Evolutionary conservation across 2,113 vertebrate genomes (phyloP), one percentile per base, ranked within the genome.

Genomic region (Crotalus helleri): DNA sequence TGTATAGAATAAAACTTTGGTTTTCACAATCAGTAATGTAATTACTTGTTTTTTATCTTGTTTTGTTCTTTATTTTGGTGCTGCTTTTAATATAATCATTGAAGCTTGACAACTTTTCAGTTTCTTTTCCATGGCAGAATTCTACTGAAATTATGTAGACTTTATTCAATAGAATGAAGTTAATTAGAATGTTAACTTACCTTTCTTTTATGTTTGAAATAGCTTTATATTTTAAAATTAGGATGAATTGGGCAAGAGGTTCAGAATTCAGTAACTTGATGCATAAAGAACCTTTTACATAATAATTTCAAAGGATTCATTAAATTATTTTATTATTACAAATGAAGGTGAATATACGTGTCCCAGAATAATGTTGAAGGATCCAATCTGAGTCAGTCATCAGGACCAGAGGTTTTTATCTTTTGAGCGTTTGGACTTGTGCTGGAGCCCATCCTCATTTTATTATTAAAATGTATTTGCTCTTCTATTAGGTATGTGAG

Each of bases 151-250:
- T 96, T 93, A 93, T 95, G 88, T 90, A 92, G 88, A 91, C 94
- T 96, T 95, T 96, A 94, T 96, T 96, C 96, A 94, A 93, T 94
- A 94, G 95, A 93, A 54, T 93, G 93, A 94, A 95, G 94, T 57
- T 94, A 95, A 95, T 93, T 93, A 94, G 81, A 92, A 90, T 87
- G 64, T 21, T 85, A 74, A 90, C 96, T 93, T 95, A 90, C 93
- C 59, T 90, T 90, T 92, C 90, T 85, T 91, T 88, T 55, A 49
- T 94, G 93, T 93, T 94, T 69, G 13, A 15, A 91, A 94, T 74
- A 92, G 90, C 94, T 96, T 97, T 93, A 92, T 93, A 57, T 92
- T 55, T 93, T 87, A 87, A 92, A 94, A 96, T 94, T 94, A 96
- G 74, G 64, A 93, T 95, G 53, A 24, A 4, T 9, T 94, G 94